Conservation (phyloP, 2,797 vertebrate genomes). For the Urocyon cinereoargenteus region DNA sequence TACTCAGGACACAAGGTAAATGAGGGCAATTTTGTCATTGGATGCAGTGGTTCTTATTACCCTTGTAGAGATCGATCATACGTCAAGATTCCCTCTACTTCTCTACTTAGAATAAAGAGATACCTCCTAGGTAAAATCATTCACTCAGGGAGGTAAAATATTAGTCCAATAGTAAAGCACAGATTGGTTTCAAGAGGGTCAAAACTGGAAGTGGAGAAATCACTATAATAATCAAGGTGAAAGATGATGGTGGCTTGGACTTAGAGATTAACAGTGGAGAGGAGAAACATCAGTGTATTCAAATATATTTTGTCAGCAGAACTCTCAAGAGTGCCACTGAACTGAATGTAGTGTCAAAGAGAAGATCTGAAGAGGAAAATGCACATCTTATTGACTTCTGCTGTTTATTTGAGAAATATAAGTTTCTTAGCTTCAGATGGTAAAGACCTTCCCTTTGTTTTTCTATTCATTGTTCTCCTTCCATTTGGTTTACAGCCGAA, state of each 20-base stretch:
- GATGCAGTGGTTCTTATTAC: neutral
- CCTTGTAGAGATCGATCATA: rapidly evolving
- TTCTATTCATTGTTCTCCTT: neutral
- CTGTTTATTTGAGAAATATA: neutral
- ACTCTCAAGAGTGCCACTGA: neutral
- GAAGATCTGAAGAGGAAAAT: neutral
- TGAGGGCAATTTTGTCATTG: neutral
- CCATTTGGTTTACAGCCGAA: neutral
- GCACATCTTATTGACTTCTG: neutral
- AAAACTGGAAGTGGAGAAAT: neutral
- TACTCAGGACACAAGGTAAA: neutral
- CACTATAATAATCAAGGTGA: neutral
- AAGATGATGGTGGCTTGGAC: neutral
- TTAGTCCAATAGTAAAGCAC: neutral
- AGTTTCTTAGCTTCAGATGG: neutral
- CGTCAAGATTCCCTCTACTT: neutral
- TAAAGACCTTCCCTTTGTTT: neutral
- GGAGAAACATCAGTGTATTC: rapidly evolving
- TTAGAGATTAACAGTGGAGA: neutral
- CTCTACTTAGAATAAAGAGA: neutral
- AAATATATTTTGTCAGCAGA: neutral
- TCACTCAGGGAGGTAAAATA: neutral
- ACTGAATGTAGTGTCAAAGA: neutral
- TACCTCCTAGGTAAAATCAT: neutral
- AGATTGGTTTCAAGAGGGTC: neutral